Evolutionary conservation across 2,113 vertebrate genomes (phyloP).

Genomic region (Melanotaenia duboulayi): DNA sequence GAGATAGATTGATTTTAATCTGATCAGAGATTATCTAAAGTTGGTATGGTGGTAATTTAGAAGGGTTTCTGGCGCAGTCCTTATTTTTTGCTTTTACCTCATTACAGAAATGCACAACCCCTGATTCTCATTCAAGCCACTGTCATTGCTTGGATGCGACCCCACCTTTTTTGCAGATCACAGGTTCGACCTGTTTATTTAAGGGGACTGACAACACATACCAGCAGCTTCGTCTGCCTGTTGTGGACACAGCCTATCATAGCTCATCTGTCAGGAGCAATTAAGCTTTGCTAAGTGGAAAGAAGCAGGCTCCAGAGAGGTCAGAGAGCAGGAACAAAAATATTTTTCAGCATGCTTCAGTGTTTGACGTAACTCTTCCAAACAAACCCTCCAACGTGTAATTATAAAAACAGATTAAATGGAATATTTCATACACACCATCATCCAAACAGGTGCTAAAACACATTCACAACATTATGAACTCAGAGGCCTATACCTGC

Average conservation of each 20-base stretch:
- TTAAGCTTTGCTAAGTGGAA: conserved; percentile 17
- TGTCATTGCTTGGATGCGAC: neutral
- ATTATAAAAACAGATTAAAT: neutral
- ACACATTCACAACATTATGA: neutral
- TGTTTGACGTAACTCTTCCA: neutral
- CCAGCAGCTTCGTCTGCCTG: conserved; percentile 46
- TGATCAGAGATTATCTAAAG: neutral
- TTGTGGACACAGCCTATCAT: conserved; percentile 40
- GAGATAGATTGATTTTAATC: neutral
- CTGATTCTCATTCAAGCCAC: conserved; percentile 8
- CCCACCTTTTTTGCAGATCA: conserved; percentile 16
- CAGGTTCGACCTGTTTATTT: conserved; percentile 55
- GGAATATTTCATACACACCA: neutral
- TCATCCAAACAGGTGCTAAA: neutral
- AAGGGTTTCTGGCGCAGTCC: neutral
- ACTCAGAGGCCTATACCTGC: no score
- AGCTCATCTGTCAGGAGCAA: conserved; percentile 34
- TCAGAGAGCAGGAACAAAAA: conserved; percentile 42
- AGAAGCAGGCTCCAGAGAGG: conserved; percentile 35
- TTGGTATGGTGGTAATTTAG: neutral
- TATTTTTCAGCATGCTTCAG: neutral
- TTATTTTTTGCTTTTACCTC: conserved; percentile 18
- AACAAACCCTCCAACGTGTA: neutral
- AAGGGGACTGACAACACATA: conserved; percentile 60
- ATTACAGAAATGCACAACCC: conserved; percentile 23